A percentile compares a stretch with the other conserved stretches of the same genome.
phyloP scores from a whole-genome alignment of 2,797 vertebrate species.

The Tauraco hartlaubi region DNA sequence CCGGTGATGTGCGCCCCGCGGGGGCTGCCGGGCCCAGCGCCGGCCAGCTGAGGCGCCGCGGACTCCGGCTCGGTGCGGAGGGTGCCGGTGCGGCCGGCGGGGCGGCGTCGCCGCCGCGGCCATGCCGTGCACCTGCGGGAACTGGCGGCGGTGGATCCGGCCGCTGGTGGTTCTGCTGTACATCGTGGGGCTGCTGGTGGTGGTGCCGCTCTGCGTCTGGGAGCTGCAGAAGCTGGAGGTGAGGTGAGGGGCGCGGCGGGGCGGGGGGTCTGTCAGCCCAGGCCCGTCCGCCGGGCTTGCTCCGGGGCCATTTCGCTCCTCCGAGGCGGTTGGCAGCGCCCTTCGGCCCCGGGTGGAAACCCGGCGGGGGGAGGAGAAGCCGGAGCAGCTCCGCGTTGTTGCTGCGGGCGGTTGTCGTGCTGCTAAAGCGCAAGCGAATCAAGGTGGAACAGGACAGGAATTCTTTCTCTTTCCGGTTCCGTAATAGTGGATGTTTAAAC shows the following conservation, averaged over 20 bases:
- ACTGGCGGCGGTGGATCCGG: conserved; percentile 97
- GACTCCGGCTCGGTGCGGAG: too few relatives aligned
- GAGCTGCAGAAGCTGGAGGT: conserved; percentile 93
- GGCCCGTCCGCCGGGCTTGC: background rate
- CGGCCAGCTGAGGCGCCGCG: conserved; percentile 3
- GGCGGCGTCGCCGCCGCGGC: background rate
- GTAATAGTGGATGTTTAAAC: fast-evolving
- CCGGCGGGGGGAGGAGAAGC: fast-evolving
- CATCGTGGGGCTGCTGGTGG: conserved; percentile 87
- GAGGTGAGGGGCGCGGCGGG: conserved; percentile 21
- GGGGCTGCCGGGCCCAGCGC: background rate
- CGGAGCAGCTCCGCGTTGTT: background rate
- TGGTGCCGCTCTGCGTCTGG: conserved; percentile 92
- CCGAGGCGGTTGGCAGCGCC: background rate
- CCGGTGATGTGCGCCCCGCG: background rate
- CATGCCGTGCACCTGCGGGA: conserved; percentile 95
- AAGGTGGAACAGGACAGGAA: fast-evolving
- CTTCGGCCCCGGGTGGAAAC: background rate
- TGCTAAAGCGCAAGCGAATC: background rate
- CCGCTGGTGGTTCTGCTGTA: conserved; percentile 92
- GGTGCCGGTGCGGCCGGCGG: background rate
- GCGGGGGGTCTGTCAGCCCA: background rate
- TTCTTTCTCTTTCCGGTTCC: background rate
- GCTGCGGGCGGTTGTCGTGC: fast-evolving
- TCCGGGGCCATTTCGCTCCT: background rate